A percentile compares a stretch with the other conserved stretches of the same genome.
Conservation (phyloP, 2,888 invertebrate species). For the Ernsta delagoae region DNA sequence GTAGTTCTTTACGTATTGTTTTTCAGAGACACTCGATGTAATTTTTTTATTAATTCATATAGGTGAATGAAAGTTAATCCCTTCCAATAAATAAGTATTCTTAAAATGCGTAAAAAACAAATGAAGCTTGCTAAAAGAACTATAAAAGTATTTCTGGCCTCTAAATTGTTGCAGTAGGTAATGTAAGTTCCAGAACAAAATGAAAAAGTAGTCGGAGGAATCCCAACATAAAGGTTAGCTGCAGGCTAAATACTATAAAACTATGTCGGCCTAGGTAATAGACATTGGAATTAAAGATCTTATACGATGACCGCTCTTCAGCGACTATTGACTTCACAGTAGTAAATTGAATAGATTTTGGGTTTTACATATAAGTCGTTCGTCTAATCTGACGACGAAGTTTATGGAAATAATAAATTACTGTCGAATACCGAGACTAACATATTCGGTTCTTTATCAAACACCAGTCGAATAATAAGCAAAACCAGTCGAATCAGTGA, state of each 20-base stretch:
- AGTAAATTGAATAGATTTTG: conserved; percentile 53
- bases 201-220: conserved; percentile 21
- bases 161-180: not conserved
- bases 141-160: not conserved
- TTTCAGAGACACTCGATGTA: no score
- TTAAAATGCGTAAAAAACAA: not conserved
- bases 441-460: conserved; percentile 62
- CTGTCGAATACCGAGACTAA: conserved; percentile 8
- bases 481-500: conserved; percentile 80
- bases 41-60: no score
- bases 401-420: conserved; percentile 7
- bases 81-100: no score
- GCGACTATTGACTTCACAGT: conserved; percentile 47
- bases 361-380: no score
- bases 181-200: conserved; percentile 24
- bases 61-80: no score
- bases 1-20: no score
- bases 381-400: no score
- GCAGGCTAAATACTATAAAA: conserved; percentile 41
- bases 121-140: not conserved
- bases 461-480: conserved; percentile 75
- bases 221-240: conserved; percentile 39
- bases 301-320: conserved; percentile 38
- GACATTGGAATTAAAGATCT: conserved; percentile 41
- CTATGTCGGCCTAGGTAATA: conserved; percentile 30